These are phyloP conservation scores for Arrhopalites spinosus DNA, from an alignment of 2,888 invertebrate species.

Conservation along the genomic window DNA sequence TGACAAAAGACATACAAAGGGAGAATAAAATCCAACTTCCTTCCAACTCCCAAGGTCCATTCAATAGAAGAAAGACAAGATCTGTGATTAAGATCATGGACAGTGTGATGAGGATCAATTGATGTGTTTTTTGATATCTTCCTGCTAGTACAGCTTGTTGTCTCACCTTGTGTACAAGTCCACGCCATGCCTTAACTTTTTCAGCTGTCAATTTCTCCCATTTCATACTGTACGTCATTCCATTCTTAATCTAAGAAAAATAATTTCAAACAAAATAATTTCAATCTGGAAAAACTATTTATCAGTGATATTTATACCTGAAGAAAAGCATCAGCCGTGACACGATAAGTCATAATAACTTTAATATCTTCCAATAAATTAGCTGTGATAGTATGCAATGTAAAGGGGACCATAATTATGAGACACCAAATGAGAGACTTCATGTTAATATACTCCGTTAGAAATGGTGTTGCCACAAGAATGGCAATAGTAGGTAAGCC, in stretches of 20 bases:
- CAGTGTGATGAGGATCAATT: slow-evolving; percentile 2
- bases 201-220: slow-evolving; percentile 1
- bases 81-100: slow-evolving; percentile 4
- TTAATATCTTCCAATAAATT: slow-evolving; percentile 23
- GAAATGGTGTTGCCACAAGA: neutral
- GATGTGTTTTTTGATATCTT: slow-evolving; percentile 17
- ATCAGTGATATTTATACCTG: neutral
- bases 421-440: neutral
- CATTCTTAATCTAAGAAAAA: slow-evolving; percentile 7
- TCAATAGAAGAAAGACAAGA: neutral
- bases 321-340: neutral
- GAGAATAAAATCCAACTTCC: neutral
- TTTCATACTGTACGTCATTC: neutral
- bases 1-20: neutral
- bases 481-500: neutral
- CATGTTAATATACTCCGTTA: neutral
- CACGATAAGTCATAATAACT: slow-evolving; percentile 14
- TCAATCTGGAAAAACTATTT: neutral
- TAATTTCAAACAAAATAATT: neutral
- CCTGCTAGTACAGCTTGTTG: neutral
- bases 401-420: neutral
- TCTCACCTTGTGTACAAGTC: slow-evolving; percentile 16
- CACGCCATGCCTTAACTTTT: slow-evolving; percentile 23
- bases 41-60: neutral
- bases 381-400: neutral